These are phyloP conservation scores for Allacma fusca DNA, from an alignment of 2,888 invertebrate genomes.

Conservation along the genomic window DNA sequence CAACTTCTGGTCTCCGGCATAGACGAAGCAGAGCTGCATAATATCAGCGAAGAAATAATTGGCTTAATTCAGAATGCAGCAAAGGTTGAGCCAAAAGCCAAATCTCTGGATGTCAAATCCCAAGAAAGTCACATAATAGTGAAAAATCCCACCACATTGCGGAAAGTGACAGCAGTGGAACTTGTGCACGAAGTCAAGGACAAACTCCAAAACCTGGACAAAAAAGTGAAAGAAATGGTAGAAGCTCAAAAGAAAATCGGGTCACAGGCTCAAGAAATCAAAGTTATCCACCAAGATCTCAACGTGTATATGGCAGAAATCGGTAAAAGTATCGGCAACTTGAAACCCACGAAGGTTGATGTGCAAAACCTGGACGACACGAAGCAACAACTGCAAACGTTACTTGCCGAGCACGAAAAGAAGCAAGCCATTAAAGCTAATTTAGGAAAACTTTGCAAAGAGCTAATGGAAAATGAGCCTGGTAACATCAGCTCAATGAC, in stretches of 20 bases:
- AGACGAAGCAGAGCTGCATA: slow-evolving; percentile 24
- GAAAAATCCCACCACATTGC: slow-evolving; percentile 32
- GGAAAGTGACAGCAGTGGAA: slow-evolving; percentile 26
- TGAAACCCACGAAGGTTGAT: slow-evolving; percentile 26
- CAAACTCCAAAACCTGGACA: slow-evolving; percentile 49
- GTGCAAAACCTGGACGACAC: neutral
- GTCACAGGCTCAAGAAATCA: slow-evolving; percentile 31
- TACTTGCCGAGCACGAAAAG: slow-evolving; percentile 4
- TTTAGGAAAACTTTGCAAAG: slow-evolving; percentile 24
- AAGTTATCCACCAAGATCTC: slow-evolving; percentile 35
- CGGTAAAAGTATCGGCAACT: neutral
- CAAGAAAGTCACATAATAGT: slow-evolving; percentile 21
- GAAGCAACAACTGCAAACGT: slow-evolving; percentile 10
- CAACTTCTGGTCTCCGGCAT: slow-evolving; percentile 38
- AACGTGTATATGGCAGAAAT: slow-evolving; percentile 13
- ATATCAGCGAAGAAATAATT: slow-evolving; percentile 19
- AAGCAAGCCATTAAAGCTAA: slow-evolving; percentile 32
- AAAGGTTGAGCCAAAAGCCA: neutral
- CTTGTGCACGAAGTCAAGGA: slow-evolving; percentile 47
- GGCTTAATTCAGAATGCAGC: slow-evolving; percentile 3
- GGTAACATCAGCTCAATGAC: slow-evolving; percentile 27
- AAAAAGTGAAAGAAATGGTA: slow-evolving; percentile 22
- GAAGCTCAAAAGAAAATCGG: slow-evolving; percentile 24
- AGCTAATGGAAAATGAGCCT: slow-evolving; percentile 41
- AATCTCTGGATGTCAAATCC: neutral